Evolutionary conservation across 2,113 vertebrate species (phyloP).

Genomic region (Empidonax traillii): DNA sequence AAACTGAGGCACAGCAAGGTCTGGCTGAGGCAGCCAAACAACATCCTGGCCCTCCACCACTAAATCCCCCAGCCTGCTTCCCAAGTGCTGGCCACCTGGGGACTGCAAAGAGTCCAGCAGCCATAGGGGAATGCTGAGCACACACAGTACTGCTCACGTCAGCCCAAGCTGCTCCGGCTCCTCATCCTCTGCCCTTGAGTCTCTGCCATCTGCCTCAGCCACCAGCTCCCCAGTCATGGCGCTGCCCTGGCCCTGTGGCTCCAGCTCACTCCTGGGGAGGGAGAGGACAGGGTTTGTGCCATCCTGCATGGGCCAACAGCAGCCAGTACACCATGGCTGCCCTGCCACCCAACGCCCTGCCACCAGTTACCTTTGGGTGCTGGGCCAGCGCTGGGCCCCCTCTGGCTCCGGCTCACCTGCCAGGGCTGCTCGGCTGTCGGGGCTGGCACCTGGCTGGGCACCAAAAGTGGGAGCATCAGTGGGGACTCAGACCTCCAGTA

Average conservation of each 20-base stretch:
- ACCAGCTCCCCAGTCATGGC: rapidly evolving
- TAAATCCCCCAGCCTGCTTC: neutral
- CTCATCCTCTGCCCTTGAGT: neutral
- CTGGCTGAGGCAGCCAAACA: neutral
- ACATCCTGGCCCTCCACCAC: neutral
- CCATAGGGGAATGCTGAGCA: rapidly evolving
- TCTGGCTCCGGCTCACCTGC: neutral
- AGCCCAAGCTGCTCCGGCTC: neutral
- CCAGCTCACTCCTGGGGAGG: neutral
- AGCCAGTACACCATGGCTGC: rapidly evolving
- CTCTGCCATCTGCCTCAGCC: neutral
- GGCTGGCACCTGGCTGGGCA: constrained; percentile 53
- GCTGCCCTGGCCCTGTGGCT: neutral
- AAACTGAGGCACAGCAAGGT: neutral
- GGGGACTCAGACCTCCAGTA: neutral
- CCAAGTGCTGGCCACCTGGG: neutral
- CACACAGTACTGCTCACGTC: constrained; percentile 1
- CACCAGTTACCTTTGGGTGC: neutral
- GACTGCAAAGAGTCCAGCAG: neutral
- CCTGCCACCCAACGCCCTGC: rapidly evolving
- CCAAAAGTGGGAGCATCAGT: neutral
- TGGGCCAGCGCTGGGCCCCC: neutral
- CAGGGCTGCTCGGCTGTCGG: neutral
- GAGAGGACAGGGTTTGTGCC: neutral
- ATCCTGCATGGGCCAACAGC: rapidly evolving